A percentile compares a stretch with the other conserved stretches of the same genome.
Evolutionary conservation across 92 coral and sea anemone species (phyloP).

Genomic region (Scolanthus callimorphus): DNA sequence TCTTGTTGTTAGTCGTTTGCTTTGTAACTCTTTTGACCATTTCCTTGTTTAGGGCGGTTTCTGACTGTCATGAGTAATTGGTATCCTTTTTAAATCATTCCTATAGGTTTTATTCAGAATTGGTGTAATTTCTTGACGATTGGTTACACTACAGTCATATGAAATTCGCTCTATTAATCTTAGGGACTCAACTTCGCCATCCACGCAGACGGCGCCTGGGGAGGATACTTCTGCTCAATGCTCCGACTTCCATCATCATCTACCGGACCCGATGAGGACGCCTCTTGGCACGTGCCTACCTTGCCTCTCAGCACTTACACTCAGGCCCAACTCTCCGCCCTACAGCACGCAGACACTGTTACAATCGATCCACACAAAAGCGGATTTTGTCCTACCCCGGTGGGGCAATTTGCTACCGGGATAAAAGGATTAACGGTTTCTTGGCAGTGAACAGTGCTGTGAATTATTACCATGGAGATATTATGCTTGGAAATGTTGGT

Average conservation of each 20-base stretch:
- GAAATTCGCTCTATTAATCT: too few species aligned
- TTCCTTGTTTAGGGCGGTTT: too few species aligned
- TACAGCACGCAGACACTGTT: constrained; percentile 60
- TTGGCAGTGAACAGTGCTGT: constrained; percentile 51
- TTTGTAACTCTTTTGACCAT: too few species aligned
- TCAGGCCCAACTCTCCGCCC: constrained; percentile 43
- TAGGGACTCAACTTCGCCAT: constrained; percentile 82
- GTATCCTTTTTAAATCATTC: too few species aligned
- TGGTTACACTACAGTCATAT: too few species aligned
- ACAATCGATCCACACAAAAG: constrained; percentile 86
- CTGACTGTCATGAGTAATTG: too few species aligned
- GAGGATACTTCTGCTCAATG: constrained; percentile 87
- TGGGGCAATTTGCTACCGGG: constrained; percentile 74
- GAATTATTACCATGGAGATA: constrained; percentile 52
- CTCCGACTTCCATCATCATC: constrained; percentile 31
- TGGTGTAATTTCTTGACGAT: too few species aligned
- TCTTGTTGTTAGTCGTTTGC: too few species aligned
- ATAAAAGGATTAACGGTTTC: constrained; percentile 66
- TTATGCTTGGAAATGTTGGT: constrained; percentile 56
- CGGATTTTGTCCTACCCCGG: constrained; percentile 90
- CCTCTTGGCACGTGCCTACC: constrained; percentile 58
- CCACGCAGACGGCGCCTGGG: constrained; percentile 93
- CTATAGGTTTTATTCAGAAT: too few species aligned
- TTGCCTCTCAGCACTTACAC: constrained; percentile 50
- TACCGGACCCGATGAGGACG: background rate